A percentile compares a stretch with the other conserved stretches of the same genome.
phyloP scores from a whole-genome alignment of 2,888 invertebrate species.

The Neocrepidodera transversa region DNA sequence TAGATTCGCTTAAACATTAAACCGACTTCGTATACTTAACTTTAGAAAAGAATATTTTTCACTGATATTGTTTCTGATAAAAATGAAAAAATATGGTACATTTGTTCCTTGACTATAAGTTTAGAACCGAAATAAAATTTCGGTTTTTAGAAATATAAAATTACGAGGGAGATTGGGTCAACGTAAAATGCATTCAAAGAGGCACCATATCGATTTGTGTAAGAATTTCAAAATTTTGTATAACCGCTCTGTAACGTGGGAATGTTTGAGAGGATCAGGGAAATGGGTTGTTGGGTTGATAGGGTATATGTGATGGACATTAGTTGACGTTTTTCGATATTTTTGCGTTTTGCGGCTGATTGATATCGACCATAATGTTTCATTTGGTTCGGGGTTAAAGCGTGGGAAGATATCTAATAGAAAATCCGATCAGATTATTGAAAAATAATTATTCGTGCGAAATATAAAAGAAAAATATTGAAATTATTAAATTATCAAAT shows the following conservation, averaged over 20 bases:
- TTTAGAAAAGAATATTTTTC: no score
- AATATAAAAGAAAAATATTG: no score
- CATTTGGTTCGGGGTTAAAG: neutral
- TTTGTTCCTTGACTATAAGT: neutral
- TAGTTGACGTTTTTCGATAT: slow-evolving; percentile 36
- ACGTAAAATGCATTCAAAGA: slow-evolving; percentile 29
- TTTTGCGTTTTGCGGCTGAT: slow-evolving; percentile 39
- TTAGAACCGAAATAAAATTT: neutral
- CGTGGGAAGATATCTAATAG: neutral
- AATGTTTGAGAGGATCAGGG: slow-evolving; percentile 33
- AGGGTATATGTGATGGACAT: slow-evolving; percentile 31
- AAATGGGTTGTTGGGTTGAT: slow-evolving; percentile 40
- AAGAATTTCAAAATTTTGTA: slow-evolving; percentile 42
- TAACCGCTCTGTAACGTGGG: slow-evolving; percentile 43
- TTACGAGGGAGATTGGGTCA: slow-evolving; percentile 31
- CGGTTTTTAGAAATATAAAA: slow-evolving; percentile 7
- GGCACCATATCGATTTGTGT: slow-evolving; percentile 34
- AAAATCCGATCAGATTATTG: no score
- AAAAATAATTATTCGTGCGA: no score
- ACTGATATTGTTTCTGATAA: no score
- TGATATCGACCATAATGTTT: slow-evolving; percentile 29
- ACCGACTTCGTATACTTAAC: no score
- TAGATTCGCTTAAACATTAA: no score
- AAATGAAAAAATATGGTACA: no score
- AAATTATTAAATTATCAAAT: no score